A percentile compares a stretch with the other conserved stretches of the same genome.
Evolutionary conservation across 2,113 vertebrate genomes (phyloP).

Genomic region (Microtus pennsylvanicus): DNA sequence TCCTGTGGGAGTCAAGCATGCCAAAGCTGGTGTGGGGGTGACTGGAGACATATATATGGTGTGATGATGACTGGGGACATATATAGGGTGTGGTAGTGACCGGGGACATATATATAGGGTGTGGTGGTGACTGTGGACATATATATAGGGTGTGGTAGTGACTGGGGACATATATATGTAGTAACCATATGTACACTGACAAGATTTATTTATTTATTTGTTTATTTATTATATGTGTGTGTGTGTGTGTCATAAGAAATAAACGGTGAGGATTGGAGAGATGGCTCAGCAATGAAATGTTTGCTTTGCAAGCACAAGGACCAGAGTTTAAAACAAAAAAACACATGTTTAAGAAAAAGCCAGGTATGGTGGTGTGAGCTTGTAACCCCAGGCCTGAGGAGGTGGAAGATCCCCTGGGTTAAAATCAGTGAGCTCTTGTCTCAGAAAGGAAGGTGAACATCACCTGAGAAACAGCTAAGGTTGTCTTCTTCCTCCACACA

Average conservation of each 20-base stretch:
- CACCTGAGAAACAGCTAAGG: not conserved
- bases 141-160: too few species aligned
- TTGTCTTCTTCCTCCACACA: not conserved
- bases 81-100: too few species aligned
- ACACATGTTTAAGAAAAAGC: not conserved
- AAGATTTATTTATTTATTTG: too few species aligned
- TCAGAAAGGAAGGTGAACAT: not conserved
- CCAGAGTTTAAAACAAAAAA: not conserved
- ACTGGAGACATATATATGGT: not conserved
- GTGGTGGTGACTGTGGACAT: too few species aligned
- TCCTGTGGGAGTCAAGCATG: not conserved
- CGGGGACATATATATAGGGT: not conserved
- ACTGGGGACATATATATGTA: too few species aligned
- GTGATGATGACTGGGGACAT: too few species aligned
- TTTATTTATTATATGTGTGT: too few species aligned
- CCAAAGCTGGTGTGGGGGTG: not conserved
- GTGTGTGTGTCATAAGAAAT: too few species aligned
- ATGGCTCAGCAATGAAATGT: too few species aligned
- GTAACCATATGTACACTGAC: too few species aligned
- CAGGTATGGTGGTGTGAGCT: not conserved
- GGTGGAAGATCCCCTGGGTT: not conserved
- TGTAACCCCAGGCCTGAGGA: not conserved
- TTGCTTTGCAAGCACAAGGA: not conserved
- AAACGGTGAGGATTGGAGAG: not conserved
- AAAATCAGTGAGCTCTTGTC: not conserved